Conservation (phyloP, 2,888 invertebrate species). For the Drosophila borealis region DNA sequence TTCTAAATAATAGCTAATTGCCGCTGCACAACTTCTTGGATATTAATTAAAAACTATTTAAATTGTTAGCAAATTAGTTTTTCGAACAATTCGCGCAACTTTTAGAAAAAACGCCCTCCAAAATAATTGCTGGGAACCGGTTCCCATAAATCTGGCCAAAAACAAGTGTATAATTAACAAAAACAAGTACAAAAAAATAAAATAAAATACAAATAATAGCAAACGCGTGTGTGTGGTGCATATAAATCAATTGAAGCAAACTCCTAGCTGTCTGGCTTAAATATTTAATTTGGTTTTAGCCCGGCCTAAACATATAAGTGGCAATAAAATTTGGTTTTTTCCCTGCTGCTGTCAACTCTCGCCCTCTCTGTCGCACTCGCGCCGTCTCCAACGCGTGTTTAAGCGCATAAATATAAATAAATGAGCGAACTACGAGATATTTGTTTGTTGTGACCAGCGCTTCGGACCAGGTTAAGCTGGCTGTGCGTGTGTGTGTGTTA, state of each 20-base stretch:
- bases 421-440: constrained; percentile 37
- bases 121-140: constrained; percentile 6
- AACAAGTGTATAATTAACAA: constrained; percentile 30
- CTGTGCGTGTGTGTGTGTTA: constrained; percentile 25
- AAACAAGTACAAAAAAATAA: background rate
- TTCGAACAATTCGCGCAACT: constrained; percentile 1
- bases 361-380: background rate
- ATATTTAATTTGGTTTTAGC: constrained; percentile 70
- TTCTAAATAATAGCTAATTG: background rate
- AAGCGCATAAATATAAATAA: constrained; percentile 59
- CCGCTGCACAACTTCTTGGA: constrained; percentile 14
- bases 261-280: constrained; percentile 53
- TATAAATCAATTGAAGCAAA: constrained; percentile 68
- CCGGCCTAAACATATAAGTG: constrained; percentile 61
- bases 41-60: background rate
- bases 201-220: background rate
- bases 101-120: background rate
- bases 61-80: background rate
- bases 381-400: background rate
- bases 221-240: constrained; percentile 16
- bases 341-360: constrained; percentile 6
- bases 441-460: constrained; percentile 18
- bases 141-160: constrained; percentile 24
- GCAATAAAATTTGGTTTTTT: constrained; percentile 53
- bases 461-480: constrained; percentile 1